These are phyloP conservation scores for Yoshiicerus persimilis DNA, from an alignment of 1,140 invertebrate genomes.

Conservation along the genomic window DNA sequence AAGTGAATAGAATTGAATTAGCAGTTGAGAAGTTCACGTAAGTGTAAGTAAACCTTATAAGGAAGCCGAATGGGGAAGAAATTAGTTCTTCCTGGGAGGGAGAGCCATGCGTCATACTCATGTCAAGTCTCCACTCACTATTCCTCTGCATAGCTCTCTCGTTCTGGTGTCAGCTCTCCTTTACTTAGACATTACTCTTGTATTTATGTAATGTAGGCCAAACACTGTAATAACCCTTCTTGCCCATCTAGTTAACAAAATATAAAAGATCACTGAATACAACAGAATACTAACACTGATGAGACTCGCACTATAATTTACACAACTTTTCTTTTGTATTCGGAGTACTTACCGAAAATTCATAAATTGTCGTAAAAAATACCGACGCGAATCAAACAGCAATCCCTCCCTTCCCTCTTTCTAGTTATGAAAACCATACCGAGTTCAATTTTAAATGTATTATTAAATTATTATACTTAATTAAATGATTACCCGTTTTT, in stretches of 20 bases:
- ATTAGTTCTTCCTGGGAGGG: conserved; percentile 27
- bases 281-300: background rate
- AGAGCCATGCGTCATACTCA: conserved; percentile 21
- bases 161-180: background rate
- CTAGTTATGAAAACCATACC: no score
- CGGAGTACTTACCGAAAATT: background rate
- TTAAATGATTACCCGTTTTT: no score
- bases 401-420: no score
- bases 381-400: no score
- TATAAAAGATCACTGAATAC: no score
- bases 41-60: conserved; percentile 19
- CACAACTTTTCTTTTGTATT: background rate
- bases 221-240: background rate
- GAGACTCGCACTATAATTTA: background rate
- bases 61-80: conserved; percentile 16
- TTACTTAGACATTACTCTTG: background rate
- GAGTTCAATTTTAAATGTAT: no score
- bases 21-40: background rate
- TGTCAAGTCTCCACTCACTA: background rate
- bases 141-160: background rate
- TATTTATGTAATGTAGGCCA: background rate
- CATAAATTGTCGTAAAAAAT: no score
- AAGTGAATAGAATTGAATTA: conserved; percentile 23
- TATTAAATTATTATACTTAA: no score
- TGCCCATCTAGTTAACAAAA: no score